Evolutionary conservation across 2,888 invertebrate genomes (phyloP), one percentile per base, ranked within the genome.

Genomic region (Hetaerina titia): DNA sequence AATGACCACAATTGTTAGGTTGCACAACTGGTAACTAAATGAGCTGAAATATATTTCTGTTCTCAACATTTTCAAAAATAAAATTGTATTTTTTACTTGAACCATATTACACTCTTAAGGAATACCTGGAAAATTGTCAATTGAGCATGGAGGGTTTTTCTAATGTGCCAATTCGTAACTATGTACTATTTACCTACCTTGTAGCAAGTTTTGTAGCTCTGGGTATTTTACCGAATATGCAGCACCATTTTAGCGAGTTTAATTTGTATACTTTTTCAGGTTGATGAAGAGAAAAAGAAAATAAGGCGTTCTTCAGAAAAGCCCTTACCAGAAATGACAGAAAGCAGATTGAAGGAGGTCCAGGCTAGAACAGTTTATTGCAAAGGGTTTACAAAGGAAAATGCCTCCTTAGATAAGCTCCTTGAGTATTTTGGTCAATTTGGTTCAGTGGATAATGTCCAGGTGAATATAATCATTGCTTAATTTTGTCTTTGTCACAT

Each of bases 291-390:
- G 96, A 97, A 97, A 45, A 97, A 97, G 88, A 98, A 98, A 96
- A 97, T 99, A 89, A 97, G 99, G 25, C 97, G 99, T 89, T 97
- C 97, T 95, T 98, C 98, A 0, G 98, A 98, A 9, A 97, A 98
- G 96, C 98, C 98, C 0, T 96, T 99, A 22, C 99, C 99, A 0
- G 98, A 98, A 96, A 98, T 98, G 96, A 98, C 98, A 95, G 98
- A 98, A 95, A 98, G 99, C 95, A 98, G 98, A 60, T 98, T 98
- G 96, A 98, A 98, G 96, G 98, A 98, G 95, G 97, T 99, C 5
- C 97, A 97, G 96, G 97, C 97, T 6, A 97, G 98, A 95, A 98
- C 99, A 0, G 97, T 98, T 25, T 99, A 99, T 96, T 98, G 98
- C 94, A 99, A 99, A 97, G 98, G 98, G 9, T 99, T 99, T 96